Percentiles rank a stretch among this genome's conserved stretches.
phyloP scores from a whole-genome alignment of 2,888 invertebrate species.

The Himalopsyche japonica region DNA sequence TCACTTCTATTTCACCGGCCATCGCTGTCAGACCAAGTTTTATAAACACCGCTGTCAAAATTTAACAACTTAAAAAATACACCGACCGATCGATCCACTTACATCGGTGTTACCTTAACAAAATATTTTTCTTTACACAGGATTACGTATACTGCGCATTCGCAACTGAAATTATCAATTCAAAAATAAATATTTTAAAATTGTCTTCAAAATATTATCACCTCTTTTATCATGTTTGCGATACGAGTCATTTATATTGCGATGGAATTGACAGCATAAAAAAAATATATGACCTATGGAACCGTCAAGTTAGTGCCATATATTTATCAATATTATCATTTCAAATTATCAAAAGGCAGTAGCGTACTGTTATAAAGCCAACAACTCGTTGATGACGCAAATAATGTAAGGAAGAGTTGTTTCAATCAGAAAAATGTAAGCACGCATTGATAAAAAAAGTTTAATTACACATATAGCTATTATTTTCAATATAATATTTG shows the following conservation, averaged over 20 bases:
- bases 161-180: no score
- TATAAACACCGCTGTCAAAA: conserved; percentile 3
- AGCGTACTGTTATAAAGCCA: no score
- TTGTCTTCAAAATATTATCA: no score
- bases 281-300: background rate
- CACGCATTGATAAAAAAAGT: no score
- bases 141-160: background rate
- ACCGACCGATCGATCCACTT: background rate
- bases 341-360: background rate
- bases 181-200: no score
- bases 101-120: background rate
- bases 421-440: no score
- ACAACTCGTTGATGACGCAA: no score
- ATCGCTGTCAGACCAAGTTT: background rate
- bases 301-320: background rate
- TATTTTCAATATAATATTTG: no score
- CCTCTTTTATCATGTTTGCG: background rate
- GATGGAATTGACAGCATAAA: background rate
- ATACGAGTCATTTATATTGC: background rate
- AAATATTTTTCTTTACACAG: background rate
- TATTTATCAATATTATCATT: background rate
- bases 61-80: background rate
- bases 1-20: conserved; percentile 14
- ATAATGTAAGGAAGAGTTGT: no score
- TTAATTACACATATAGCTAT: no score